Conservation (phyloP, 2,113 vertebrate genomes). For the Halcyon malimbica region DNA sequence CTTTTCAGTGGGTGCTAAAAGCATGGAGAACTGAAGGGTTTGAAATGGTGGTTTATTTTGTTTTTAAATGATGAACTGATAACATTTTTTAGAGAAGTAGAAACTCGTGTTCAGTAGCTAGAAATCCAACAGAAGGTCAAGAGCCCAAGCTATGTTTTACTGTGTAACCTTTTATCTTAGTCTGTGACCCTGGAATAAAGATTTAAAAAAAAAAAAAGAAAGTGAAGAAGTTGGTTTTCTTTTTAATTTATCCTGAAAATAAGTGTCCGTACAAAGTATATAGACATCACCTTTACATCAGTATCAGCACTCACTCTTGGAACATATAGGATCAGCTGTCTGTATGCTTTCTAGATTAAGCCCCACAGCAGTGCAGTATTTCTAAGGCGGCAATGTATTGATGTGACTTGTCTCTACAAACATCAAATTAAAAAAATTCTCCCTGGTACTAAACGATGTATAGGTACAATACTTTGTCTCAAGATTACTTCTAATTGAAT, state of each 20-base stretch:
- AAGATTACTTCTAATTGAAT: background rate
- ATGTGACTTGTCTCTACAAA: background rate
- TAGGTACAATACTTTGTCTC: background rate
- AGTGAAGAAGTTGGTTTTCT: background rate
- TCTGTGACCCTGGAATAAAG: slow-evolving; percentile 38
- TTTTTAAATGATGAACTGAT: background rate
- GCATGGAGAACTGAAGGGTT: background rate
- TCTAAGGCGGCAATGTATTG: background rate
- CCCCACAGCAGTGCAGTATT: background rate
- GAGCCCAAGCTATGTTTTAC: background rate
- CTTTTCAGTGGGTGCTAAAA: background rate
- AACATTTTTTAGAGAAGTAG: background rate
- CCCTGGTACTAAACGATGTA: background rate
- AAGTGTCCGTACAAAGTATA: background rate
- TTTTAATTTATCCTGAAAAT: background rate
- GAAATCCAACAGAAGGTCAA: background rate
- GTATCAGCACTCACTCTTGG: accelerated
- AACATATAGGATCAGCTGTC: background rate
- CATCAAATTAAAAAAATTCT: background rate
- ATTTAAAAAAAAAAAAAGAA: background rate
- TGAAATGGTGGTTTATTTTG: background rate
- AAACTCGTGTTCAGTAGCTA: background rate
- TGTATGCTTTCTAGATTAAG: background rate
- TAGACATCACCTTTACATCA: background rate
- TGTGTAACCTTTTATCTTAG: background rate